Percentiles rank a stretch among this genome's conserved stretches.
phyloP scores from a whole-genome alignment of 2,888 invertebrate genomes.

The Leucophora obtusa region DNA sequence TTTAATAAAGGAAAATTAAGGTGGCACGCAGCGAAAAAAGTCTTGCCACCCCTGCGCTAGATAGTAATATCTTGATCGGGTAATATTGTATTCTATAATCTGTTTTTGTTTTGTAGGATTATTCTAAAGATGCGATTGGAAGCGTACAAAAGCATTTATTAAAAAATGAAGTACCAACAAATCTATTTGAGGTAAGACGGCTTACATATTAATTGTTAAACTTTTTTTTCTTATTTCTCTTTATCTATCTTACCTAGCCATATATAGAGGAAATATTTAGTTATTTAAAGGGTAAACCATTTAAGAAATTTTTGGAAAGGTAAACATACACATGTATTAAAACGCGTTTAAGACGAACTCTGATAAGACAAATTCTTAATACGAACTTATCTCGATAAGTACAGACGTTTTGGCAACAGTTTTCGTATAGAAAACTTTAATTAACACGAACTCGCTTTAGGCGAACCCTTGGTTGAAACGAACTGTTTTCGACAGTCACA shows the following conservation, averaged over 20 bases:
- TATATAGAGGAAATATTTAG: slow-evolving; percentile 99
- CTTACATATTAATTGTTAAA: background rate
- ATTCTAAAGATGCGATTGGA: slow-evolving; percentile 97
- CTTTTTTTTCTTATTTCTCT: slow-evolving; percentile 5
- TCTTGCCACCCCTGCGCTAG: too few species aligned
- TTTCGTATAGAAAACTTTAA: too few species aligned
- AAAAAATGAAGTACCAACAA: slow-evolving; percentile 97
- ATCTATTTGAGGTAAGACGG: slow-evolving; percentile 93
- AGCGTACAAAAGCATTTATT: slow-evolving; percentile 98
- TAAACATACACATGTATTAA: slow-evolving; percentile 77
- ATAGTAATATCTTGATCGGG: too few species aligned
- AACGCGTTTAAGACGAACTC: too few species aligned
- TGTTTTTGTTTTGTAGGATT: slow-evolving; percentile 84
- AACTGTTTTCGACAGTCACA: too few species aligned
- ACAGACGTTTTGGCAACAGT: too few species aligned
- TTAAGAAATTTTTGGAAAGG: slow-evolving; percentile 99
- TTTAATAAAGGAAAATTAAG: too few species aligned
- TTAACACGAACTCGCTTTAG: too few species aligned
- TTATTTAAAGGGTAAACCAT: slow-evolving; percentile 96
- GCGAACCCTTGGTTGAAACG: too few species aligned
- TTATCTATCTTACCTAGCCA: slow-evolving; percentile 82
- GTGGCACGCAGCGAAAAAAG: too few species aligned
- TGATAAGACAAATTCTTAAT: too few species aligned
- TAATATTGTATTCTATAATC: background rate
- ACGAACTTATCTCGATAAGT: too few species aligned